Evolutionary conservation across 2,113 vertebrate species (phyloP), one percentile per base, ranked within the genome.

Genomic region (Hyaena hyaena): DNA sequence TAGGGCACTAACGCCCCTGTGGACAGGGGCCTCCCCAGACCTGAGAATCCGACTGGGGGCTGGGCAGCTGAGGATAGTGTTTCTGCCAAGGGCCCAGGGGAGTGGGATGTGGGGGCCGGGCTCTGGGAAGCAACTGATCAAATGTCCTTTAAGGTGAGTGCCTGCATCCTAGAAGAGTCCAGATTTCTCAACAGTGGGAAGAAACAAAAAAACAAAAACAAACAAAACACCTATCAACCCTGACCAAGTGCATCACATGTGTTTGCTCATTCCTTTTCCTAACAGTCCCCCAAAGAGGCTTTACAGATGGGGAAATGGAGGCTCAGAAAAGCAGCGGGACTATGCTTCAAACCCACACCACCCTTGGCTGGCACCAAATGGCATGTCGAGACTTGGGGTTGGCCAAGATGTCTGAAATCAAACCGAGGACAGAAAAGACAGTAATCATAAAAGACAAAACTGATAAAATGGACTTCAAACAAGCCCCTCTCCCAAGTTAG

Each of bases 241-340:
- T 21, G 31, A 58, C 61, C 55, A 16, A 80, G 39, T n/a, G 33
- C 15, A 26, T 69, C 58, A 9, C 6, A 2, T 0, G 39, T 43
- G 58, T n/a, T 4, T 8, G 24, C 43, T 35, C 15, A 14, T 31
- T 10, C 2, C 1, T 31, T 45, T 74, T 39, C 63, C 31, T 12
- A 6, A 4, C 3, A 2, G 50, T 11, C 73, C 55, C 16, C 2
- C 1, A 7, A 33, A 5, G 12, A 26, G 11, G 35, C 23, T 65
- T 81, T 48, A 89, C 79, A 69, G 93, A 76, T 5, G 35, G 71
- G 31, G 69, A 92, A 74, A 74, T 9, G 0, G 68, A 90, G 68
- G 69, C 77, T 65, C 45, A 58, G 45, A 39, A 65, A 84, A 88
- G 68, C 5, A 7, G 69, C 48, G 53, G 71, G 83, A 28, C 74